A percentile compares a stretch with the other conserved stretches of the same genome.
Evolutionary conservation across 2,888 invertebrate species (phyloP).

Genomic region (Esperia sulphurella): DNA sequence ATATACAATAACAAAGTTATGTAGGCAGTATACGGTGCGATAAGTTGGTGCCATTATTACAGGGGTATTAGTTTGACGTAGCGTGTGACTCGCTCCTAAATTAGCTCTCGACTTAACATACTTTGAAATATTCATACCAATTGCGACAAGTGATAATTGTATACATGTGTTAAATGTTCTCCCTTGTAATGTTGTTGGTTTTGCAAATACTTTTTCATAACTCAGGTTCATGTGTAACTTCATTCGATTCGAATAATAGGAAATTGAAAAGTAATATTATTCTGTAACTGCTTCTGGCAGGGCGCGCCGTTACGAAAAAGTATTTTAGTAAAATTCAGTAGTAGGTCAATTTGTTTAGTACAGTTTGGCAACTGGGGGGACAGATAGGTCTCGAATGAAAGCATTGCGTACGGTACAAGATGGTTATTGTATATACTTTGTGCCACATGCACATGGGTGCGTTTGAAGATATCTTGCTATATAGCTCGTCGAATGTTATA

Average conservation of each 20-base stretch:
- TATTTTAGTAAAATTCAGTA: slow-evolving; percentile 2
- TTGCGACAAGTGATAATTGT: slow-evolving; percentile 8
- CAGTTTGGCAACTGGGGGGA: not conserved
- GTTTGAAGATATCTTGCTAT: slow-evolving; percentile 10
- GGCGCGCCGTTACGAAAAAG: not conserved
- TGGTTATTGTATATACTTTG: slow-evolving; percentile 27
- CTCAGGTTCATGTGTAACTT: not conserved
- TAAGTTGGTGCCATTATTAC: slow-evolving; percentile 80
- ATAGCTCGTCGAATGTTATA: slow-evolving; percentile 21
- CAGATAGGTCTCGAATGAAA: slow-evolving; percentile 1
- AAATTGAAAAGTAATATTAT: not conserved
- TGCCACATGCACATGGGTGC: slow-evolving; percentile 17
- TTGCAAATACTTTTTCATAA: not conserved
- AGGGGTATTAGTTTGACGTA: slow-evolving; percentile 71
- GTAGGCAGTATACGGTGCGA: slow-evolving; percentile 79
- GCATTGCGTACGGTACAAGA: slow-evolving; percentile 12
- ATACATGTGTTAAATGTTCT: slow-evolving; percentile 1
- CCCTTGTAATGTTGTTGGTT: not conserved
- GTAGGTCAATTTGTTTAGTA: slow-evolving; percentile 1
- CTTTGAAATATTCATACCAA: slow-evolving; percentile 15
- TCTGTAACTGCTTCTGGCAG: not conserved
- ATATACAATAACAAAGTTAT: slow-evolving; percentile 74
- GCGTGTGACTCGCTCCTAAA: slow-evolving; percentile 52
- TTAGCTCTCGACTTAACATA: slow-evolving; percentile 17
- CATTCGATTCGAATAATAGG: not conserved